Percentiles rank a stretch among this genome's conserved stretches.
Evolutionary conservation across 1,140 invertebrate species (phyloP).

Genomic region (Orchesella cincta): DNA sequence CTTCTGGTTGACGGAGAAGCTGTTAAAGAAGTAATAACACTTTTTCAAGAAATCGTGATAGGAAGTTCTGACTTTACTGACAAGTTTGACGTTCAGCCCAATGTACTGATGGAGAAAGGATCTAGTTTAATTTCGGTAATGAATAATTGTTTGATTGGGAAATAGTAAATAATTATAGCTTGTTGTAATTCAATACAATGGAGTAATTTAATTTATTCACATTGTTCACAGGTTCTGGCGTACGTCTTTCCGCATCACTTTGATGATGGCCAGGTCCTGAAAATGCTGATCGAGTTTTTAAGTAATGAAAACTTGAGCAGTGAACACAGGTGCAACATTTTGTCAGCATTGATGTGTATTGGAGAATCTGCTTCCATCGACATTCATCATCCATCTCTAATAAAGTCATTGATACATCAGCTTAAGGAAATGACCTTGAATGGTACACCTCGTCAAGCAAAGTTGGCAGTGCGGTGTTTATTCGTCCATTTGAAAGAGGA

Average conservation of each 20-base stretch:
- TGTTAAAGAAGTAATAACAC: conserved; percentile 57
- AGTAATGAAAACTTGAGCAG: neutral
- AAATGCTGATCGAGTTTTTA: neutral
- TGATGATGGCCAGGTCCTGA: neutral
- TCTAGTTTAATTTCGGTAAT: neutral
- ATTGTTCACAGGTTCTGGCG: too few relatives aligned
- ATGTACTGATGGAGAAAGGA: neutral
- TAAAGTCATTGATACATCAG: conserved; percentile 69
- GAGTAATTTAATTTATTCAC: too few relatives aligned
- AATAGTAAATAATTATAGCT: too few relatives aligned
- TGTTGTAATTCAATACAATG: too few relatives aligned
- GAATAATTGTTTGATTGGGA: too few relatives aligned
- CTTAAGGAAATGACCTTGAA: conserved; percentile 82
- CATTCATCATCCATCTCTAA: conserved; percentile 55
- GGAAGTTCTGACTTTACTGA: neutral
- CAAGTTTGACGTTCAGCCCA: neutral
- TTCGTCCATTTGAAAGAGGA: conserved; percentile 71
- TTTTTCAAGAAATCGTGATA: neutral
- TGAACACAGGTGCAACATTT: conserved; percentile 59
- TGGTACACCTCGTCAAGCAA: conserved; percentile 91
- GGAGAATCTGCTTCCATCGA: conserved; percentile 80
- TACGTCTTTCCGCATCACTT: neutral
- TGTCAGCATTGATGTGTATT: conserved; percentile 80
- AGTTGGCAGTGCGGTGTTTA: conserved; percentile 91
- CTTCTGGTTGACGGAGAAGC: conserved; percentile 94